Conservation (phyloP, 2,888 invertebrate genomes). For the Crossocerus cetratus region DNA sequence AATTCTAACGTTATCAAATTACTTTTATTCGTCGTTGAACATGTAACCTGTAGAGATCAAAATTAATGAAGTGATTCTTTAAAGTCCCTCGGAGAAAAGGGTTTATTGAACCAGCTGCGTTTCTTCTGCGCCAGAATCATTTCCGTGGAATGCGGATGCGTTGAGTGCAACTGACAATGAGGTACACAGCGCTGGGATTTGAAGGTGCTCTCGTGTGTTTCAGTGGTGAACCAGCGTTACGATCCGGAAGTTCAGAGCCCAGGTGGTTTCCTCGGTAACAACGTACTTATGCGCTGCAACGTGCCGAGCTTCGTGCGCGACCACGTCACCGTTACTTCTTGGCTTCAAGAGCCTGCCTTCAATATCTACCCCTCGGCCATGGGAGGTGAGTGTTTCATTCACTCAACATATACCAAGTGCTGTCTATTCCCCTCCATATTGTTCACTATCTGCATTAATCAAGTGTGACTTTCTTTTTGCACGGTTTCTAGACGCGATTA, state of each 20-base stretch:
- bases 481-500: too few species aligned
- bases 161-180: too few species aligned
- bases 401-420: not conserved
- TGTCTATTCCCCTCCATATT: not conserved
- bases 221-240: slow-evolving; percentile 80
- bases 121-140: too few species aligned
- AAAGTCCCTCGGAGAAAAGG: too few species aligned
- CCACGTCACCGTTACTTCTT: slow-evolving; percentile 80
- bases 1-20: too few species aligned
- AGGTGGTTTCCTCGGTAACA: slow-evolving; percentile 79
- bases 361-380: slow-evolving; percentile 80
- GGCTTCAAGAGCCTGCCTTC: slow-evolving; percentile 80
- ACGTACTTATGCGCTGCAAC: slow-evolving; percentile 79
- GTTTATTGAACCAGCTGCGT: too few species aligned
- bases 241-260: slow-evolving; percentile 81
- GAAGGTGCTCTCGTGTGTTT: slow-evolving; percentile 51
- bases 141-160: too few species aligned
- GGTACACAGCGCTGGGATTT: too few species aligned
- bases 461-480: too few species aligned
- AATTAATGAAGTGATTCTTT: too few species aligned
- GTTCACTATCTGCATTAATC: not conserved
- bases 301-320: slow-evolving; percentile 80
- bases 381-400: slow-evolving; percentile 76
- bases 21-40: too few species aligned
- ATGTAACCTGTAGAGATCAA: too few species aligned